These are phyloP conservation scores for Xylota segnis DNA, from an alignment of 2,888 invertebrate genomes.

Conservation along the genomic window DNA sequence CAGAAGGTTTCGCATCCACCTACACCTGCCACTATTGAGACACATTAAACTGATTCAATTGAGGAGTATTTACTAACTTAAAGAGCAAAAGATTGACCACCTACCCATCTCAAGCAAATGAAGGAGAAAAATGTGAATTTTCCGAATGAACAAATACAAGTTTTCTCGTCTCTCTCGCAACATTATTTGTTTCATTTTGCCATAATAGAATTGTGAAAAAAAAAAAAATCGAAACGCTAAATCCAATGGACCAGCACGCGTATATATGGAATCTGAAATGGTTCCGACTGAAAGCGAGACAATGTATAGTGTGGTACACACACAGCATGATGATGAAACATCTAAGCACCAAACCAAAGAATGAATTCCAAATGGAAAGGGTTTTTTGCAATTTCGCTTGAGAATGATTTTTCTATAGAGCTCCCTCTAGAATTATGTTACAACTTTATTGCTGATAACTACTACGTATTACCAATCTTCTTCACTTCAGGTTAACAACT, in stretches of 20 bases:
- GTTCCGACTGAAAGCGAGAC: background rate
- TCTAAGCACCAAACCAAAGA: background rate
- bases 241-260: background rate
- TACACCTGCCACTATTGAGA: background rate
- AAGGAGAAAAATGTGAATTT: slow-evolving; percentile 5
- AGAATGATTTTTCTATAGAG: background rate
- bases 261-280: background rate
- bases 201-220: background rate
- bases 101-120: background rate
- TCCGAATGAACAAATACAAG: background rate
- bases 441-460: background rate
- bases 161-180: background rate
- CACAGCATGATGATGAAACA: background rate
- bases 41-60: background rate
- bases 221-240: background rate
- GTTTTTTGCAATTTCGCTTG: background rate
- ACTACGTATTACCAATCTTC: background rate
- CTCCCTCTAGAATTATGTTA: background rate
- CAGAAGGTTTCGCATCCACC: background rate
- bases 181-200: background rate
- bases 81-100: slow-evolving; percentile 1
- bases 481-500: background rate
- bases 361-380: background rate
- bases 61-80: background rate
- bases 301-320: background rate